Evolutionary conservation across 2,888 invertebrate species (phyloP).

Genomic region (Epinotia demarniana): DNA sequence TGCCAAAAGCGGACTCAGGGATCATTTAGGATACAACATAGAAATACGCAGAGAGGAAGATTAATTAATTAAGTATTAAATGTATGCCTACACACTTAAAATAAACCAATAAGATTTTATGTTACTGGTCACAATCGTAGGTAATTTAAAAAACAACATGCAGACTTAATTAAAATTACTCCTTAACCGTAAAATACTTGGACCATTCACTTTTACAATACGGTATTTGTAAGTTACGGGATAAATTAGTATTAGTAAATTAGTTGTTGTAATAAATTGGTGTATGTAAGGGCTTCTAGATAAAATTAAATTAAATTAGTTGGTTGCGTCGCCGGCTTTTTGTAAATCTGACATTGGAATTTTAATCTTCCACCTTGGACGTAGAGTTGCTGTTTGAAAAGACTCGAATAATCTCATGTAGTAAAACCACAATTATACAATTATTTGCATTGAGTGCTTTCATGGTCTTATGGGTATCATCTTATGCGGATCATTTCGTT

Average conservation of each 20-base stretch:
- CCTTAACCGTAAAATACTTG: conserved; percentile 26
- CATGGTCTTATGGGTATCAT: not conserved
- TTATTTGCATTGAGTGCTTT: conserved; percentile 1
- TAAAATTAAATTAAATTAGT: not conserved
- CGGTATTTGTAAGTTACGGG: not conserved
- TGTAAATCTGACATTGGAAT: too few species aligned
- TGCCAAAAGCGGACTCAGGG: too few species aligned
- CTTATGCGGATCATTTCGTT: conserved; percentile 1
- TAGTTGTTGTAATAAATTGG: not conserved
- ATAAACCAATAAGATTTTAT: not conserved
- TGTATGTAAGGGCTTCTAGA: conserved; percentile 5
- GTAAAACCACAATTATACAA: conserved; percentile 13
- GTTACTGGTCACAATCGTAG: not conserved
- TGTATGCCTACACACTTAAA: not conserved
- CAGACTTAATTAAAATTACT: conserved; percentile 29
- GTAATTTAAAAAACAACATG: conserved; percentile 16
- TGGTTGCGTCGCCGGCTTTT: too few species aligned
- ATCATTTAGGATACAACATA: too few species aligned
- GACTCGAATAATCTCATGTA: not conserved
- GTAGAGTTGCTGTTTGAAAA: not conserved
- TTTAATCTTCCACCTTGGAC: too few species aligned
- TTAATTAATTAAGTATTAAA: not conserved
- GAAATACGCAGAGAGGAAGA: too few species aligned
- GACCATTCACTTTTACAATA: conserved; percentile 33
- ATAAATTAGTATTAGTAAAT: conserved; percentile 15